Percentiles rank a stretch among this genome's conserved stretches.
phyloP scores from a whole-genome alignment of 2,797 vertebrate genomes.

The Lemur catta region DNA sequence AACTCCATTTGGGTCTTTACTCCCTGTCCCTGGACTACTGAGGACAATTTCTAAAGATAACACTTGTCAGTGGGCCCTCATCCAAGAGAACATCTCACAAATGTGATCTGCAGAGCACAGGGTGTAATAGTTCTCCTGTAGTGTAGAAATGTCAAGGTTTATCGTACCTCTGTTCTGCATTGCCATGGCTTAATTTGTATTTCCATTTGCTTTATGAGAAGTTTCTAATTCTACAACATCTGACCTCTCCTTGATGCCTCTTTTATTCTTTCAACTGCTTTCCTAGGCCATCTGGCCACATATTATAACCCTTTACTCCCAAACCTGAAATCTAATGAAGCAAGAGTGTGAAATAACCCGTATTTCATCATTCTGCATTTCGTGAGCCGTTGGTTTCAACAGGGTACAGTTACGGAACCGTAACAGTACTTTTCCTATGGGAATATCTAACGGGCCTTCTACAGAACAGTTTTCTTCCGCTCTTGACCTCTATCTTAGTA shows the following conservation, averaged over 20 bases:
- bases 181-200: background rate
- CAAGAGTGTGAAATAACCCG: background rate
- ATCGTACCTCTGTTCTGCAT: background rate
- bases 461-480: background rate
- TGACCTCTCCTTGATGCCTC: background rate
- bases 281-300: background rate
- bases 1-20: background rate
- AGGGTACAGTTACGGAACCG: fast-evolving
- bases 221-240: background rate
- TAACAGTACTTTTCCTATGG: background rate
- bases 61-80: background rate
- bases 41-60: background rate
- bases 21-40: background rate
- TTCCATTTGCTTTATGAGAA: background rate
- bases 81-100: background rate
- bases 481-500: background rate
- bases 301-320: background rate
- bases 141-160: background rate
- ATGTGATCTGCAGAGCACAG: background rate
- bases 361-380: background rate
- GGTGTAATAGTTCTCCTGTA: background rate
- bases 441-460: background rate
- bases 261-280: background rate
- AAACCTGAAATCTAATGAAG: background rate
- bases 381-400: background rate